Percentiles rank a stretch among this genome's conserved stretches.
These are phyloP conservation scores for Sminthopsis crassicaudata DNA, from an alignment of 2,113 vertebrate species.

Conservation along the genomic window DNA sequence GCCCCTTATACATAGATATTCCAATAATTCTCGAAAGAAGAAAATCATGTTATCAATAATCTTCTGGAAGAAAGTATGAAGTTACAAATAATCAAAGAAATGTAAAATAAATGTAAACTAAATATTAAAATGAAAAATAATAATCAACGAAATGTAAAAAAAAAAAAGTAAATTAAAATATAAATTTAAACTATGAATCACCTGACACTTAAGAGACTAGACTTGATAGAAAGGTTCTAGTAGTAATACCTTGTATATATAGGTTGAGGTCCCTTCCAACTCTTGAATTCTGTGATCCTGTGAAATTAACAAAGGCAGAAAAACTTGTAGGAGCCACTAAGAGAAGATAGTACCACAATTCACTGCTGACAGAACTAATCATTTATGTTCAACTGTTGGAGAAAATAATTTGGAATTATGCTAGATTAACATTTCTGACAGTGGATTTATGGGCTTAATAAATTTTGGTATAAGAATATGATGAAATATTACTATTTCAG, in stretches of 20 bases:
- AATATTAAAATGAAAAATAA: background rate
- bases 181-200: background rate
- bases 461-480: background rate
- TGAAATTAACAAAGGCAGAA: background rate
- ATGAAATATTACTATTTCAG: background rate
- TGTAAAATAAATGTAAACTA: background rate
- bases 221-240: background rate
- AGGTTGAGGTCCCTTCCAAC: background rate
- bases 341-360: background rate
- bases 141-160: background rate
- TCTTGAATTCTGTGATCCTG: background rate
- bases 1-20: too few species aligned
- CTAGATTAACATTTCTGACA: background rate
- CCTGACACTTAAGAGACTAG: background rate
- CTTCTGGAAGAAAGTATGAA: background rate
- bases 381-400: background rate
- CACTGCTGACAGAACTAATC: background rate
- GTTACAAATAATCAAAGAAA: background rate
- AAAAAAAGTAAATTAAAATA: background rate
- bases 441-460: background rate
- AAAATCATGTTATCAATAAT: background rate
- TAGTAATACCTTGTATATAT: background rate
- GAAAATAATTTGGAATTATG: background rate
- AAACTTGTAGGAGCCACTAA: background rate
- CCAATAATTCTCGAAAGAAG: background rate